Percentiles rank a stretch among this genome's conserved stretches.
Conservation (phyloP, 2,797 vertebrate genomes). For the Peromyscus eremicus region DNA sequence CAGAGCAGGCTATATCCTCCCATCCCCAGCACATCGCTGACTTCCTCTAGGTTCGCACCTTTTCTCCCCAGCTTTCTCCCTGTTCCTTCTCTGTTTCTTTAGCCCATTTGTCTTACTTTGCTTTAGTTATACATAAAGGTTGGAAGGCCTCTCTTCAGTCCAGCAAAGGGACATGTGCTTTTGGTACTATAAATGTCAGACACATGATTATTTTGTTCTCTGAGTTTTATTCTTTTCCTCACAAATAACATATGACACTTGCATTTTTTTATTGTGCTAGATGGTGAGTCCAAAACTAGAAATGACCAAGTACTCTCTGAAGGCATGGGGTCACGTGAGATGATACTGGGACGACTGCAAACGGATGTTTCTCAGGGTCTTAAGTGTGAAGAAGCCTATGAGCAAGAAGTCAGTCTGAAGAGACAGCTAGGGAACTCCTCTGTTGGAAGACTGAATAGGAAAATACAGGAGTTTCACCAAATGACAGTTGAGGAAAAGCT, state of each 20-base stretch:
- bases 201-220: background rate
- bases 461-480: slow-evolving; percentile 71
- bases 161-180: background rate
- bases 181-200: background rate
- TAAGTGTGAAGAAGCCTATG: slow-evolving; percentile 77
- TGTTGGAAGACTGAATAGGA: slow-evolving; percentile 69
- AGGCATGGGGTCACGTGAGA: slow-evolving; percentile 68
- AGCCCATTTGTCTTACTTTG: slow-evolving; percentile 1
- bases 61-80: background rate
- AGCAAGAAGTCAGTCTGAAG: slow-evolving; percentile 75
- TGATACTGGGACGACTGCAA: slow-evolving; percentile 75
- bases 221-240: slow-evolving; percentile 36
- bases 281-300: slow-evolving; percentile 80
- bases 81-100: background rate
- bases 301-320: slow-evolving; percentile 74
- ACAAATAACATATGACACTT: slow-evolving; percentile 62
- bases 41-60: background rate
- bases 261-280: slow-evolving; percentile 78
- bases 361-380: slow-evolving; percentile 83
- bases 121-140: background rate
- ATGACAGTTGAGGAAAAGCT: slow-evolving; percentile 68
- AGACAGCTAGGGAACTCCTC: slow-evolving; percentile 75
- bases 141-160: background rate
- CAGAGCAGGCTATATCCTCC: background rate
- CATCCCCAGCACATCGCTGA: background rate